Evolutionary conservation across 35 echinoderm and acorn worm species (phyloP).

Genomic region (Chiridota heheva): DNA sequence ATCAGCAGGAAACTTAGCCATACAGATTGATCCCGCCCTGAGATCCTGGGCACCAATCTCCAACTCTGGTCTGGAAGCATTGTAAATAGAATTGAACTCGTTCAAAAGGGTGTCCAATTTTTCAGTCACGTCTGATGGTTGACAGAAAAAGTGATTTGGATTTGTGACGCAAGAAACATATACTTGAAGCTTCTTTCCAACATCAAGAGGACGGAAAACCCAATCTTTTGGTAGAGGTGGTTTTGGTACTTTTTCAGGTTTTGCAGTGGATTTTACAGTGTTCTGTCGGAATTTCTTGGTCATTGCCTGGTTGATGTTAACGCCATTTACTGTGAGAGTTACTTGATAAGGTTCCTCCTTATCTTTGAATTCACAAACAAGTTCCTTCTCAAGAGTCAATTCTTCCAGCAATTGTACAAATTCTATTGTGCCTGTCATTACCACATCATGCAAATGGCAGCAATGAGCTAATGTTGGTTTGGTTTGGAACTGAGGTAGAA

Average conservation of each 20-base stretch:
- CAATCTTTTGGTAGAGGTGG: neutral
- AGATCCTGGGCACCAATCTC: constrained; percentile 13
- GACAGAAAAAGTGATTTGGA: constrained; percentile 40
- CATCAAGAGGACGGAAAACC: constrained; percentile 21
- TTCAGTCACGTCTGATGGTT: neutral
- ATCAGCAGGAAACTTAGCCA: constrained; percentile 47
- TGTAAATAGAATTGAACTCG: constrained; percentile 34
- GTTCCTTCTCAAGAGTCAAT: constrained; percentile 36
- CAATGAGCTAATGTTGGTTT: constrained; percentile 18
- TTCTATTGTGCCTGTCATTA: constrained; percentile 1
- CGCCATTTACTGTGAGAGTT: constrained; percentile 28
- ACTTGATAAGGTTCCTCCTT: constrained; percentile 29
- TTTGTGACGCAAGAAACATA: constrained; percentile 37
- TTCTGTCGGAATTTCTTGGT: constrained; percentile 24
- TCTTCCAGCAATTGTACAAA: constrained; percentile 18
- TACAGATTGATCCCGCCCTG: constrained; percentile 21
- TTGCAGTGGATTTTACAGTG: neutral
- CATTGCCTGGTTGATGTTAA: constrained; percentile 19
- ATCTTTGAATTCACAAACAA: constrained; percentile 24
- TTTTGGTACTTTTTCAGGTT: neutral
- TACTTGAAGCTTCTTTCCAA: constrained; percentile 35
- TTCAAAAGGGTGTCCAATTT: constrained; percentile 27
- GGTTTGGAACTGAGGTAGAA: constrained; percentile 13
- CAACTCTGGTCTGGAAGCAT: constrained; percentile 14
- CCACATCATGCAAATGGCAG: constrained; percentile 29